Percentiles rank a stretch among this genome's conserved stretches.
These are phyloP conservation scores for Dorcus parallelipipedus DNA, from an alignment of 2,888 invertebrate genomes.

Conservation along the genomic window DNA sequence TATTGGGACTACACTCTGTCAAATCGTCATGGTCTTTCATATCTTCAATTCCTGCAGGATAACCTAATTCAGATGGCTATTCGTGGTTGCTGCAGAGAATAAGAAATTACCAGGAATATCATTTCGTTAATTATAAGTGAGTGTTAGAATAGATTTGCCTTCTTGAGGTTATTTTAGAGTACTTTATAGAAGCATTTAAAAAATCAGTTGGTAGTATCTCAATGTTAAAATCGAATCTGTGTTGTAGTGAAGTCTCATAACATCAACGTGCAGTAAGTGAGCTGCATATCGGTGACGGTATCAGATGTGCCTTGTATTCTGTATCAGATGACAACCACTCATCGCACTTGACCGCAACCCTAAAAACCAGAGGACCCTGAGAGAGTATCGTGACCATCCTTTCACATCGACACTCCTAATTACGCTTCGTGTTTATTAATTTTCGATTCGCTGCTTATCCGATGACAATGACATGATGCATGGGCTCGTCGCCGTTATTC, in stretches of 20 bases:
- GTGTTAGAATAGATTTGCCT: no score
- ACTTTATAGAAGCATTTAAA: no score
- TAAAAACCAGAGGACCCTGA: slow-evolving; percentile 7
- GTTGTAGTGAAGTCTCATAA: background rate
- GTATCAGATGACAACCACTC: slow-evolving; percentile 6
- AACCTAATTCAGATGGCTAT: no score
- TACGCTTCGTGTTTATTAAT: slow-evolving; percentile 4
- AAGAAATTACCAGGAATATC: no score
- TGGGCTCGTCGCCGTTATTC: background rate
- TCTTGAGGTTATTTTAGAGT: no score
- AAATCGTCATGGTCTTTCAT: no score
- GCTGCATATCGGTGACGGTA: slow-evolving; percentile 6
- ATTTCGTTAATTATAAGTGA: no score
- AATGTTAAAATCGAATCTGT: no score
- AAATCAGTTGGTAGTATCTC: no score
- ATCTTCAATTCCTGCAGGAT: no score
- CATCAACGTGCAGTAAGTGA: background rate
- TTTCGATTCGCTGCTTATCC: slow-evolving; percentile 3
- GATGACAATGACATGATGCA: background rate
- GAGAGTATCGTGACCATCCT: slow-evolving; percentile 3
- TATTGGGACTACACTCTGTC: no score
- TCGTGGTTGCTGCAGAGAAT: no score
- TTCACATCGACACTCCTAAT: slow-evolving; percentile 6
- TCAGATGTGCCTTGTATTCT: slow-evolving; percentile 1
- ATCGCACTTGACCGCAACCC: slow-evolving; percentile 3